phyloP scores from a whole-genome alignment of 2,888 invertebrate species.

The Agonopterix subpropinquella region DNA sequence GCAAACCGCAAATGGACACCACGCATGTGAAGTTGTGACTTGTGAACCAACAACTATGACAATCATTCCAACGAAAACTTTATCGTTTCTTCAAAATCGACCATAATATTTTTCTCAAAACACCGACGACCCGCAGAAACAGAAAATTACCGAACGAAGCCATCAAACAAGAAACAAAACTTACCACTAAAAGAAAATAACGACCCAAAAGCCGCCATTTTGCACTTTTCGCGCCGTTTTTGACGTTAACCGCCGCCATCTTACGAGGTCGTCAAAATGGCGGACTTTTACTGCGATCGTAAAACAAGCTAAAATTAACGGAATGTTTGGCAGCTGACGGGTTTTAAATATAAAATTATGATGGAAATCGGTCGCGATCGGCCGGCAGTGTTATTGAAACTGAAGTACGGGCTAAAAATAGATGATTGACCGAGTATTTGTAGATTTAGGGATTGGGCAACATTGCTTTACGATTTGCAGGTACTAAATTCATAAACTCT shows the following conservation, averaged over 20 bases:
- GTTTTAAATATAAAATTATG: slow-evolving; percentile 62
- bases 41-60: not conserved
- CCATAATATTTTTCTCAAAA: not conserved
- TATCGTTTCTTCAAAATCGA: not conserved
- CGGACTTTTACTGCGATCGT: slow-evolving; percentile 46
- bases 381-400: slow-evolving; percentile 22
- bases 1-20: not conserved
- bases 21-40: too few relatives aligned
- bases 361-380: slow-evolving; percentile 39
- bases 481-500: too few relatives aligned
- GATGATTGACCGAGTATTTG: slow-evolving; percentile 9
- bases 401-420: slow-evolving; percentile 25
- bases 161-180: slow-evolving; percentile 19
- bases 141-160: not conserved
- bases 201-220: slow-evolving; percentile 25
- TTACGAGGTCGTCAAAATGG: slow-evolving; percentile 52
- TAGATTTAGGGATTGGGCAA: slow-evolving; percentile 7
- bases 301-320: slow-evolving; percentile 56
- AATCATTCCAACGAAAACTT: not conserved
- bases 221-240: slow-evolving; percentile 42
- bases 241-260: slow-evolving; percentile 44
- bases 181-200: slow-evolving; percentile 21
- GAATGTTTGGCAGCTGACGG: slow-evolving; percentile 62
- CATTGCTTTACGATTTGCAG: not conserved
- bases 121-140: not conserved